Conservation (phyloP, 2,797 vertebrate genomes). For the Ibycter americanus region DNA sequence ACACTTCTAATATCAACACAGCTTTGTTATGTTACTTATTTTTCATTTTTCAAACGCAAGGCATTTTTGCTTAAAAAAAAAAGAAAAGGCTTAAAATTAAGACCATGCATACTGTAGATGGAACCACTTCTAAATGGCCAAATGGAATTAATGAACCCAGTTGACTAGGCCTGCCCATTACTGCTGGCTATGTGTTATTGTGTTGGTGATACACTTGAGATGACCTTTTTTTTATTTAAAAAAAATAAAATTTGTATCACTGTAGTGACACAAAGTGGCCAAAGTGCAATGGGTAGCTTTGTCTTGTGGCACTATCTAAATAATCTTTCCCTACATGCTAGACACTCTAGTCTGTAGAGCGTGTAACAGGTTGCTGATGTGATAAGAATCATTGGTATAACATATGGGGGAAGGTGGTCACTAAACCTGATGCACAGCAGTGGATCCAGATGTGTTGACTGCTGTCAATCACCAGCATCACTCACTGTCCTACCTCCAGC, state of each 20-base stretch:
- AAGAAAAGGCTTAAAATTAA: background rate
- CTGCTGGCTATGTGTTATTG: background rate
- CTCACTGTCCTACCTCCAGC: background rate
- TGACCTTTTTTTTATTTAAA: background rate
- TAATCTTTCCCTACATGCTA: background rate
- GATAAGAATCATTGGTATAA: background rate
- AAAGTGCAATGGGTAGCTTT: background rate
- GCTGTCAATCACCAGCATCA: background rate
- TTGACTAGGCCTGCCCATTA: background rate
- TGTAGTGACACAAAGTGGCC: background rate
- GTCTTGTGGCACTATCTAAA: background rate
- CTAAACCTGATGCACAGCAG: background rate
- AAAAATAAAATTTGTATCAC: background rate
- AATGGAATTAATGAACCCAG: background rate
- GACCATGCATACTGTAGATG: background rate
- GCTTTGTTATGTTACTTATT: slow-evolving; percentile 14
- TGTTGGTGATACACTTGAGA: background rate
- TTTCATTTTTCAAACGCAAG: background rate
- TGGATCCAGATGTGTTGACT: background rate
- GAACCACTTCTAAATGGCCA: background rate
- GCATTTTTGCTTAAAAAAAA: background rate
- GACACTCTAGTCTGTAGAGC: background rate
- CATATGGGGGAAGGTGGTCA: background rate
- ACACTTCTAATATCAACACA: slow-evolving; percentile 47
- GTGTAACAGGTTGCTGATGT: background rate